Base-by-base conservation (phyloP, 2,113 vertebrate species). In the Larimichthys crocea region DNA sequence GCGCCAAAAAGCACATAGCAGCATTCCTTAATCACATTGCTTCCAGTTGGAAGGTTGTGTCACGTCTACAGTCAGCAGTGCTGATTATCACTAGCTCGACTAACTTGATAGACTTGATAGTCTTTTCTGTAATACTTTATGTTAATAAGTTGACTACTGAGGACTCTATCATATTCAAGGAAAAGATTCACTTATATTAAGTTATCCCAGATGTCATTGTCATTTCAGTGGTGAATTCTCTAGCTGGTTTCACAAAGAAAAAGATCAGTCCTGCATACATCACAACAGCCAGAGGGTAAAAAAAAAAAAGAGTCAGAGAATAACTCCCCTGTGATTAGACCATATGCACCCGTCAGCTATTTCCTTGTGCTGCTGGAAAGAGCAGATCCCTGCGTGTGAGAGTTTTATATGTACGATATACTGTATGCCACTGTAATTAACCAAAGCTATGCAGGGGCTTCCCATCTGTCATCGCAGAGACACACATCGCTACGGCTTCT, bases 341-440 rank as follows among this genome's bases (percentile, higher is more conserved):
- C 87, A 62, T 74, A 78, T 86, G 79, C 86, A 85, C 50, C 76
- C 57, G 29, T 76, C 79, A 84, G 79, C 67, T 55, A 19, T 55
- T 79, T 85, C 50, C 75, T 46, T 10, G 31, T 44, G 61, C 75
- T 76, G 64, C 76, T 19, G 70, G 19, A 31, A 70, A 44, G 52
- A 67, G 76, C 42, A 4, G 29, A 40, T 55, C 55, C 62, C 0
- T 50, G 60, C 24, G n/a, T 72, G 62, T 67, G 52, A 89, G 79
- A 73, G 68, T 68, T 87, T 83, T 83, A 68, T 74, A 76, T 55
- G 74, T 73, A 68, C 35, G 15, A 81, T 86, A 79, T 81, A 56
- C 61, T 73, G 70, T 83, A 26, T 49, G 62, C 59, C 63, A 14
- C 22, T 64, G 5, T 86, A 80, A 86, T 84, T 71, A 82, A 82